Evolutionary conservation across 92 coral and sea anemone genomes (phyloP), one percentile per base, ranked within the genome.

Genomic region (Umimayanthus chanpuru): DNA sequence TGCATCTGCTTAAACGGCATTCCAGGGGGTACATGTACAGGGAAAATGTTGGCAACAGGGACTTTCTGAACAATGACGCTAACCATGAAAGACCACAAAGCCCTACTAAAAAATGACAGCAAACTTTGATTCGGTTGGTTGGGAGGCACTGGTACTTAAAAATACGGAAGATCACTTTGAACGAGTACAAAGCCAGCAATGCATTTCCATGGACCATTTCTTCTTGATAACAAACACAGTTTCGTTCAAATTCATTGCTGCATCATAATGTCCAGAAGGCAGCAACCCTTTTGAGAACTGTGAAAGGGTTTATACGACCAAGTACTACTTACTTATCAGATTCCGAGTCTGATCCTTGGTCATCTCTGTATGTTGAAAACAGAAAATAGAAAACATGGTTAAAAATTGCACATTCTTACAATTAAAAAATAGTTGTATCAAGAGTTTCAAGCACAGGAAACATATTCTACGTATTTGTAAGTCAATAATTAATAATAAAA

Each of bases 341-440:
- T 47, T 83, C 87, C 6, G 87, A 83, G 40, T 83, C 87, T 9
- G 87, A 83, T 68, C 87, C 87, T 20, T 25, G 44, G 66, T 83
- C 87, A 70, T 83, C 87, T 28, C 87, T 83, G 79, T 25, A 71
- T 29, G 11, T 83, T 28, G 55, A 49, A 71, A 83, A 71, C 50
- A 66, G 49, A 58, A 55, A 56, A 80, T 36, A 1, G 36, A 4
- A 66, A 67, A 44, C 36, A 66, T 43, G 8, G 21, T 15, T 26
- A 30, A 12, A 1, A 43, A 81, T 16, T 6, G 73, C 6, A 61
- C n/a, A 61, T 21, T 23, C 21, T 61, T 8, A 61, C 68, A 61
- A 61, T 5, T 32, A 32, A 32, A 32, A 32, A 32, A 32, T 32
- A 32, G 1, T 32, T 32, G 36, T 32, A 32, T 32, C 36, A 32